Evolutionary conservation across 2,113 vertebrate genomes (phyloP), one percentile per base, ranked within the genome.

Genomic region (Pycnonotus jocosus): DNA sequence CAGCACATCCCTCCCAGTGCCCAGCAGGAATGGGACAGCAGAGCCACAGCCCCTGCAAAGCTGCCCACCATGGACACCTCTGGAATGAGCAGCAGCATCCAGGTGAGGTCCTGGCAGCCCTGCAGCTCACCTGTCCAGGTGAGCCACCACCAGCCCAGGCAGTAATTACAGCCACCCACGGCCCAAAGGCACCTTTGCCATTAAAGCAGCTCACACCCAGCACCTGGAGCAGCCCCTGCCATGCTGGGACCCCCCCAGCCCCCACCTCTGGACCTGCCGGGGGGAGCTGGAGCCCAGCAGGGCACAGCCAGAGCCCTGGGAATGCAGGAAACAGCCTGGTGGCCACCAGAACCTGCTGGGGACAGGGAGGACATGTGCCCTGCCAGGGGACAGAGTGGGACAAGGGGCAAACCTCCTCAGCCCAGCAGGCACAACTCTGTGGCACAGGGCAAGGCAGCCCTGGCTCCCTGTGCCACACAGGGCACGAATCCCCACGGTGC

Each of bases 181-280:
- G 60, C 61, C 60, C 93, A 91, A 89, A 87, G 90, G 90, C 87
- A 90, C 95, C 92, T 91, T 57, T 3, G 66, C 74, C 31, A 79
- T 76, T 37, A 68, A 21, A 50, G 35, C 69, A 42, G 37, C 45
- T 91, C 68, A 9, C n/a, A 48, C 3, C 58, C 35, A 31, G 65
- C 73, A 40, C 24, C 60, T 10, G 37, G 27, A 17, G 23, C 53
- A 6, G 74, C 50, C 70, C 54, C 19, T 10, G 28, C 14, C 50
- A 45, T 0, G 0, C 40, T 2, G 17, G 56, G 60, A 57, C 6
- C 19, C 57, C 50, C 44, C 18, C 15, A 7, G 23, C 7, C 23
- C 2, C 9, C 31, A 12, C 21, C 24, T 27, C 68, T 6, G 4
- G 8, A 20, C 5, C 25, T 48, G 20, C 25, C 74, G 19, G 28